Conservation (phyloP, 2,888 invertebrate species). For the Torymus aiolomorphi region DNA sequence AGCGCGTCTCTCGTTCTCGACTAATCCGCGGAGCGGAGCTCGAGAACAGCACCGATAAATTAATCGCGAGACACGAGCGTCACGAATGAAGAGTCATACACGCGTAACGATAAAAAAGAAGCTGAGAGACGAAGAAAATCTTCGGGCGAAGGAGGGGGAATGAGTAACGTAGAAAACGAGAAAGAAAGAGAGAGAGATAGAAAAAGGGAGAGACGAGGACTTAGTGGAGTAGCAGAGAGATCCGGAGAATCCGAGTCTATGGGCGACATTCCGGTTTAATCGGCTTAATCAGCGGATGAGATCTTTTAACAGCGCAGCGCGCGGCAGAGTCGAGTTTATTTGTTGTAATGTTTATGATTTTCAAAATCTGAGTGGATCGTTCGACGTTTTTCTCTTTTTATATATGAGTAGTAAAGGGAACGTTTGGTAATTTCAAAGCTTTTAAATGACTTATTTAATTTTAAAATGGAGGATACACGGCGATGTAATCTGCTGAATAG, state of each 20-base stretch:
- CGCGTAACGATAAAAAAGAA: slow-evolving; percentile 41
- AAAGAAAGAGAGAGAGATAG: background rate
- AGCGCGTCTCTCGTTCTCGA: slow-evolving; percentile 48
- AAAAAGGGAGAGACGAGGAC: slow-evolving; percentile 8
- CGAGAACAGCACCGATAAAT: slow-evolving; percentile 56
- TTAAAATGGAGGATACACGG: too few species aligned
- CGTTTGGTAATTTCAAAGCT: too few species aligned
- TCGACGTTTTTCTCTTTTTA: background rate
- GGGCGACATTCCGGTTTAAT: slow-evolving; percentile 16
- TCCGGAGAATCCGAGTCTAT: slow-evolving; percentile 24
- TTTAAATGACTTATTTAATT: too few species aligned
- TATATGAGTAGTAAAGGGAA: background rate
- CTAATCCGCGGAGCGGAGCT: slow-evolving; percentile 50
- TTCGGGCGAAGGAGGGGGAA: slow-evolving; percentile 2
- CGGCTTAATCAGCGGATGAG: slow-evolving; percentile 32
- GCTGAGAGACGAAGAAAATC: slow-evolving; percentile 35
- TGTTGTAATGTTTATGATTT: slow-evolving; percentile 1
- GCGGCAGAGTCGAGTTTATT: background rate
- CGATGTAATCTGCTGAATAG: too few species aligned
- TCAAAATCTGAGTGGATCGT: background rate
- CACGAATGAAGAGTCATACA: slow-evolving; percentile 52
- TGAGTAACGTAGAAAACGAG: background rate
- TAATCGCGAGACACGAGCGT: slow-evolving; percentile 44
- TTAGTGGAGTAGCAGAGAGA: slow-evolving; percentile 33
- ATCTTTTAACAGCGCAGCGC: background rate